These are phyloP conservation scores for Crotalus viridis DNA, from an alignment of 2,113 vertebrate species.

Conservation along the genomic window DNA sequence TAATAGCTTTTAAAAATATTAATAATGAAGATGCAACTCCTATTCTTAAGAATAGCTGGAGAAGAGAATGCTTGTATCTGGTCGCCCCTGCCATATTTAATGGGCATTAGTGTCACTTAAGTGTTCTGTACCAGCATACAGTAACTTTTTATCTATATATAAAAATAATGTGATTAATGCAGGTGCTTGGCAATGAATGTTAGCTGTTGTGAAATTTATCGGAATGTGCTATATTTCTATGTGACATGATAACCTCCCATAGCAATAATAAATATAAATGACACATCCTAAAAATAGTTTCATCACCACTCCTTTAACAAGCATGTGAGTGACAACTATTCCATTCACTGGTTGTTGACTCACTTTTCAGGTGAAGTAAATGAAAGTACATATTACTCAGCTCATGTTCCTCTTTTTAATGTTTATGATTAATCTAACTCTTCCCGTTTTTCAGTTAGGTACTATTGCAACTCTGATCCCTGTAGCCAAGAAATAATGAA, in stretches of 20 bases:
- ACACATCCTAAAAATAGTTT: constrained; percentile 22
- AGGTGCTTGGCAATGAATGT: neutral
- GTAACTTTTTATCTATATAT: neutral
- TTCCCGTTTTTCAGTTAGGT: constrained; percentile 24
- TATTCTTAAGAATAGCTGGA: neutral
- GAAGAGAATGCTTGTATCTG: neutral
- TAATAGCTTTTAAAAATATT: neutral
- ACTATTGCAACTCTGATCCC: constrained; percentile 2
- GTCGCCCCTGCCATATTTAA: neutral
- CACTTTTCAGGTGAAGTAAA: constrained; percentile 25
- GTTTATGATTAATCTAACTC: constrained; percentile 46
- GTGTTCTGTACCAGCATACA: neutral
- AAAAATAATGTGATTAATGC: neutral
- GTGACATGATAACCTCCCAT: neutral
- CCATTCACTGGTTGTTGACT: constrained; percentile 17
- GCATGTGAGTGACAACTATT: constrained; percentile 19
- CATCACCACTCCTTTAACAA: constrained; percentile 24
- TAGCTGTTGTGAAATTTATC: constrained; percentile 2
- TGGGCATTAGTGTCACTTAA: neutral
- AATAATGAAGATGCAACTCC: neutral
- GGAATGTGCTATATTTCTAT: constrained; percentile 10
- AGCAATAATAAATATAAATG: constrained; percentile 8
- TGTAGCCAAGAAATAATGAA: neutral
- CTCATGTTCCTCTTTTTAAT: neutral
- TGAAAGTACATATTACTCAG: constrained; percentile 52